Evolutionary conservation across 2,888 invertebrate genomes (phyloP), one percentile per base, ranked within the genome.

Genomic region (Mystacides longicornis): DNA sequence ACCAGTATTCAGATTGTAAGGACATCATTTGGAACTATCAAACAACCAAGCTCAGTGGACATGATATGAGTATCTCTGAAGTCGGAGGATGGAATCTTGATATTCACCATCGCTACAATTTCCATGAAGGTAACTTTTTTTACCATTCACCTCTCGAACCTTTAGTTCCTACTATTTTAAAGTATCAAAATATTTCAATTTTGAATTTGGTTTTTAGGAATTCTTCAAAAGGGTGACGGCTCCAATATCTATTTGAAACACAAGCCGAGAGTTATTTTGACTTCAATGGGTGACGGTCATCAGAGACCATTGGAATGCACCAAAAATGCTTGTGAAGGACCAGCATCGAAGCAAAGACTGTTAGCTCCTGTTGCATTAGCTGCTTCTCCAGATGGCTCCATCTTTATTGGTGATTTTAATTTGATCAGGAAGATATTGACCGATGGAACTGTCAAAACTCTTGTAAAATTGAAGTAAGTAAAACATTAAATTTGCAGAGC

Each of bases 21-120:
- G 87, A 89, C 67, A 83, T 94, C 45, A 91, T 97, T 64, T 99
- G 98, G 98, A 93, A 94, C 67, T 91, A 91, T 21, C 93, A 95
- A 69, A 93, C 94, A 1, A 94, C 95, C 0, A 94, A 93, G 64
- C 74, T 99, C 47, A 93, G 93, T 65, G 98, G 97, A 0, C 94
- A 93, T 67, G 95, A 96, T 67, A 93, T 97, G 89, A 91, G 91
- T 58, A 95, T 96, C 49, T 95, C 95, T 0, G 95, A 95, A 72
- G 91, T 96, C 37, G 97, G 96, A 1, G 95, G 94, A 14, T 98
- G 97, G 97, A 96, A 97, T 71, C 77, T 99, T 63, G 94, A 98
- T 69, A 93, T 97, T 61, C 97, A 98, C 75, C 97, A 98, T 68
- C 82, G 96, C 64, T 96, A 97, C 71, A 98, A 99, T 71, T 94